Base-by-base conservation (phyloP, 2,888 invertebrate species). In the Pocota personata region DNA sequence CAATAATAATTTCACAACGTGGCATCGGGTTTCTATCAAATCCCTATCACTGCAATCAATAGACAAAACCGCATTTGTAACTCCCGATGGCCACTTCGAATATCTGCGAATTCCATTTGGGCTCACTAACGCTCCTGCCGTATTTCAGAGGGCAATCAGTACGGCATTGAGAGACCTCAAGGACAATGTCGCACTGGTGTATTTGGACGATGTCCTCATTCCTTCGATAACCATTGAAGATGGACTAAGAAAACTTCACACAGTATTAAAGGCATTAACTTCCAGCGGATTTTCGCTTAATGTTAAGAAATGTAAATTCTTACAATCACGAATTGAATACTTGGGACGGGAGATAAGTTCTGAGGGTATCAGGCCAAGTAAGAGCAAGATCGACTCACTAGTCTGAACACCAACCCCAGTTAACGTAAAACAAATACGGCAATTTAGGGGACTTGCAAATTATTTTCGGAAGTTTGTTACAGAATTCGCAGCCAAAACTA, bases 1-100 rank as follows among this genome's bases (percentile, higher is more conserved):
- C 24, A 24, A 88, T 19, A 87, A 57, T 76, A 67, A 89, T 43
- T 91, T 90, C 76, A 89, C 88, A 76, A 76, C 37, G 62, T 82
- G 69, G 55, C 69, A 37, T 46, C 57, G 14, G 75, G 76, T 24
- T 72, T 72, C 43, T 30, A 67, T 48, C 67, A 62, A 52, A 78
- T 78, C 58, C 58, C 60, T 4, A 60, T 78, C 14, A 55, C 66
- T 48, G 62, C 24, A 60, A 50, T 67, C 60, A 21, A 52, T 67
- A 16, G 50, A 52, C 5, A 64, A 91, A 30, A 69, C 71, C 8
- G 24, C 24, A 24, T 24, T 24, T 24, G 24, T 24, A 24, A 24
- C 24, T 24, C 24, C 24, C 24, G 24, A 24, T 24, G 24, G 24
- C 4, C 24, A 24, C 24, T 24, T 24, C 2, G 24, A 24, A 24